These are phyloP conservation scores for Nothobranchius furzeri DNA, from an alignment of 2,113 vertebrate genomes.

Conservation along the genomic window DNA sequence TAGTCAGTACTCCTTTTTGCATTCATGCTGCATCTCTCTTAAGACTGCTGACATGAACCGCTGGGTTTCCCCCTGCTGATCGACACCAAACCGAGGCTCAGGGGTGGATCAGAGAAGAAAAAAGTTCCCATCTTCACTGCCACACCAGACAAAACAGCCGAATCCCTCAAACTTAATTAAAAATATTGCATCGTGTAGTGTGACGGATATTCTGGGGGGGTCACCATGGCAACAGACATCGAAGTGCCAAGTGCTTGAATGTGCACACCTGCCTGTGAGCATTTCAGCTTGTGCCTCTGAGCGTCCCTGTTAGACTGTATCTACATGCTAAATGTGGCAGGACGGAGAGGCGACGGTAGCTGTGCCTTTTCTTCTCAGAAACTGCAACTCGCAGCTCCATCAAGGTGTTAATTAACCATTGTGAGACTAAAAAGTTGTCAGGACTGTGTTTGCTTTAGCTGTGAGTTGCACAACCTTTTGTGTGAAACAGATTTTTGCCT, in stretches of 20 bases:
- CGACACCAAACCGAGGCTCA: conserved; percentile 3
- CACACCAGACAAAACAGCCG: conserved; percentile 55
- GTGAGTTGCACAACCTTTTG: conserved; percentile 43
- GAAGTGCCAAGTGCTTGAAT: conserved; percentile 64
- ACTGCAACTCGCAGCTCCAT: conserved; percentile 30
- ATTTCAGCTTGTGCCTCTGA: conserved; percentile 53
- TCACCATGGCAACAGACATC: conserved; percentile 79
- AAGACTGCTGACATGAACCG: conserved; percentile 14
- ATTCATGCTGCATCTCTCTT: conserved; percentile 15
- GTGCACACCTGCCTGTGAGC: conserved; percentile 61
- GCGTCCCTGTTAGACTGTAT: conserved; percentile 46
- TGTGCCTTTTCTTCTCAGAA: conserved; percentile 54
- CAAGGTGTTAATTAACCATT: conserved; percentile 69
- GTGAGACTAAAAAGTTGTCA: conserved; percentile 49
- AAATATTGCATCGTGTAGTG: conserved; percentile 62
- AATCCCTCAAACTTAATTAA: conserved; percentile 65
- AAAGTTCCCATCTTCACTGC: conserved; percentile 39
- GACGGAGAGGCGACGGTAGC: conserved; percentile 44
- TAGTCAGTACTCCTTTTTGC: conserved; percentile 27
- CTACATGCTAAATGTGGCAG: conserved; percentile 49
- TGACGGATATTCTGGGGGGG: conserved; percentile 64
- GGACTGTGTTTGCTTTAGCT: conserved; percentile 37
- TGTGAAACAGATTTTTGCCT: conserved; percentile 43
- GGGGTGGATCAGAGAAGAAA: conserved; percentile 8
- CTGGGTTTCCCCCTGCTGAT: conserved; percentile 19